A percentile compares a stretch with the other conserved stretches of the same genome.
These are phyloP conservation scores for Delichon dasypus DNA, from an alignment of 2,797 vertebrate species.

Conservation along the genomic window DNA sequence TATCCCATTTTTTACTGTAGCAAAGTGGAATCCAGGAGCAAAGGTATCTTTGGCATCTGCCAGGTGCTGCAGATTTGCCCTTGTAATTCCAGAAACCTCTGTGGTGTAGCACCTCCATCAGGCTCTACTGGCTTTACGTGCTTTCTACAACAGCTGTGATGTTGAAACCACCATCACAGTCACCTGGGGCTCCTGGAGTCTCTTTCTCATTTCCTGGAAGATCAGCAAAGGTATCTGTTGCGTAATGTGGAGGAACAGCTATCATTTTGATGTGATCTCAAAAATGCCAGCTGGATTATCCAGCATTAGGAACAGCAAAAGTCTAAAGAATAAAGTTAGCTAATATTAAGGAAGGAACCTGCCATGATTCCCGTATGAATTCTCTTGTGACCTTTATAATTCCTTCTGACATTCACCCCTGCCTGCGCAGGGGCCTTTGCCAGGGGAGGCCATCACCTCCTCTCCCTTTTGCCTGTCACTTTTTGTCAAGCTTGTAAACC, in stretches of 20 bases:
- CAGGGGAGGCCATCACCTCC: not conserved
- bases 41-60: not conserved
- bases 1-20: not conserved
- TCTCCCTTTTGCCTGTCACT: not conserved
- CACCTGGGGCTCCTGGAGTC: not conserved
- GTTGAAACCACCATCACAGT: not conserved
- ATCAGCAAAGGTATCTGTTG: not conserved
- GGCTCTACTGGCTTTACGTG: accelerated
- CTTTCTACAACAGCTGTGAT: not conserved
- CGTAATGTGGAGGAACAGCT: accelerated
- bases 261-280: not conserved
- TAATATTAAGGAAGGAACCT: not conserved
- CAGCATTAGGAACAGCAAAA: not conserved
- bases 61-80: not conserved
- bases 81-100: not conserved
- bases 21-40: not conserved
- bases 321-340: not conserved
- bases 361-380: not conserved
- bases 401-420: not conserved
- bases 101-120: not conserved
- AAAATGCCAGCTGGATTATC: not conserved
- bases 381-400: not conserved
- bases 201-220: not conserved
- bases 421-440: not conserved
- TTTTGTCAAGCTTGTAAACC: not conserved